These are phyloP conservation scores for Setophaga coronata DNA, from an alignment of 2,113 vertebrate genomes.

Conservation along the genomic window DNA sequence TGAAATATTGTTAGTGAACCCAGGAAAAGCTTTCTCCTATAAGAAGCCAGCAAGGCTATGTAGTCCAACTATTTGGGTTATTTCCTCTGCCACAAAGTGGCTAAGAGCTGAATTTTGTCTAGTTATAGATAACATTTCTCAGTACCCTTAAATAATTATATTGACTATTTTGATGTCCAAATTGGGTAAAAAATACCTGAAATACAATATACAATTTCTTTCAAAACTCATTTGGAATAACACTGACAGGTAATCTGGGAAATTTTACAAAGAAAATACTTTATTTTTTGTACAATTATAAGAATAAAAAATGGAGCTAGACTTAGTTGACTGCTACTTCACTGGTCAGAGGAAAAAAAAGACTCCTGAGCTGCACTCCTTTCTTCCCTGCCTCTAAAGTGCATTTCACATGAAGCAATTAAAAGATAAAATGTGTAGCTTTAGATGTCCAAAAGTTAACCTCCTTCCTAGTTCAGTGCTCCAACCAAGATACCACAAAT, in stretches of 20 bases:
- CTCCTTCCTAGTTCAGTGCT: background rate
- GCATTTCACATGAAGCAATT: background rate
- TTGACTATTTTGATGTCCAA: background rate
- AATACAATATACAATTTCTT: background rate
- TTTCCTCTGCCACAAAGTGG: background rate
- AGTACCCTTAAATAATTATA: background rate
- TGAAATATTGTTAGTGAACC: background rate
- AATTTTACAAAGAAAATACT: background rate
- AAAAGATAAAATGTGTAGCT: background rate
- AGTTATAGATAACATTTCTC: background rate
- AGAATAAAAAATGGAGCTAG: background rate
- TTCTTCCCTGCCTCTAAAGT: background rate
- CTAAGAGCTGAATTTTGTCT: background rate
- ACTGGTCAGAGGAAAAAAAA: background rate
- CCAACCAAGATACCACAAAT: background rate
- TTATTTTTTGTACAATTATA: background rate
- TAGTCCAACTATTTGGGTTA: background rate
- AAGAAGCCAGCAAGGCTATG: background rate
- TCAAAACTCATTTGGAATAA: background rate
- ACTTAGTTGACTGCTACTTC: background rate
- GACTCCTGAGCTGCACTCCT: background rate
- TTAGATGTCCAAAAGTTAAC: background rate
- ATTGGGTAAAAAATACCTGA: background rate
- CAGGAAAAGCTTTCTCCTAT: background rate
- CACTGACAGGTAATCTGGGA: background rate